These are phyloP conservation scores for Lacerta agilis DNA, from an alignment of 2,797 vertebrate genomes.

Conservation along the genomic window DNA sequence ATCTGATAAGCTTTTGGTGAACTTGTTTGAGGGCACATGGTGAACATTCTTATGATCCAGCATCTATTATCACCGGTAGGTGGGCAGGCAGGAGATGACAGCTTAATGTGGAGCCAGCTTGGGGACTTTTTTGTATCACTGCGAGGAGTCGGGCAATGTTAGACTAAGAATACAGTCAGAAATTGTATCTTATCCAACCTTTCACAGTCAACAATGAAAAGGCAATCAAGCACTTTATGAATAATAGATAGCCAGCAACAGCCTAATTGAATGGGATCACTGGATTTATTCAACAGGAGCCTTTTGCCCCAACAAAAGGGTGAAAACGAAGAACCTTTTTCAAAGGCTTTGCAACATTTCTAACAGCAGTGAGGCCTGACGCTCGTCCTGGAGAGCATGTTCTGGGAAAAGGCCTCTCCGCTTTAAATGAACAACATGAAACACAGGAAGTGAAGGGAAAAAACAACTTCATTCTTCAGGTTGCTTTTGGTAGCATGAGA, in stretches of 20 bases:
- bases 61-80: background rate
- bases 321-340: background rate
- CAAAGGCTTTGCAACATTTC: background rate
- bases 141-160: background rate
- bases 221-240: background rate
- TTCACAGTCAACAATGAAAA: constrained; percentile 2
- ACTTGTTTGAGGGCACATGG: background rate
- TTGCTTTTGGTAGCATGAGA: background rate
- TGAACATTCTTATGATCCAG: background rate
- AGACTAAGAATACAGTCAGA: background rate
- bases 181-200: background rate
- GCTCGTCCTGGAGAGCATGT: background rate
- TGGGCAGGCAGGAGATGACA: background rate
- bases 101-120: background rate
- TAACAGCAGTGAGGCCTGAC: background rate
- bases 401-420: background rate
- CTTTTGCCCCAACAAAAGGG: background rate
- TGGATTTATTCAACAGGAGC: background rate
- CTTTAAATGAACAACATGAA: background rate
- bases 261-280: background rate
- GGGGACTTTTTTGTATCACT: background rate
- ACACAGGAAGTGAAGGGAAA: background rate
- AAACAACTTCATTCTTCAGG: background rate
- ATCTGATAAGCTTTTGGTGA: background rate
- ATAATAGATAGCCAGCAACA: background rate